These are phyloP conservation scores for Thaumetopoea pityocampa DNA, from an alignment of 1,140 invertebrate genomes.

Conservation along the genomic window DNA sequence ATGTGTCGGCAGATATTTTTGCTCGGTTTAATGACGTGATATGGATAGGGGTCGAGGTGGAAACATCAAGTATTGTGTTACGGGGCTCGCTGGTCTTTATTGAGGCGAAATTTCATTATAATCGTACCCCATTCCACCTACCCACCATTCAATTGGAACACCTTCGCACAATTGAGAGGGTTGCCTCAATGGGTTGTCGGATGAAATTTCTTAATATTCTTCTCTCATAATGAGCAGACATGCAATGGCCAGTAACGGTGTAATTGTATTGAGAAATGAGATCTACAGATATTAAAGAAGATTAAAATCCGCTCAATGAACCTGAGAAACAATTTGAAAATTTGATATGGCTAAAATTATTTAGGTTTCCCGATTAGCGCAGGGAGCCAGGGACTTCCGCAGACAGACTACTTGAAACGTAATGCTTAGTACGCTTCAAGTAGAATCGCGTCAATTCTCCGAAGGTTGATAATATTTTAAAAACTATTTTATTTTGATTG, in stretches of 20 bases:
- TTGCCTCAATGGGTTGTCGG: slow-evolving; percentile 69
- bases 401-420: no score
- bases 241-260: slow-evolving; percentile 69
- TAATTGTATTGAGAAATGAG: slow-evolving; percentile 67
- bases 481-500: no score
- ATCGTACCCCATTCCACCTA: slow-evolving; percentile 60
- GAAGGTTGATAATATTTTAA: no score
- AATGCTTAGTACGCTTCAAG: no score
- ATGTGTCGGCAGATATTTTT: slow-evolving; percentile 70
- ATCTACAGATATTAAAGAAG: slow-evolving; percentile 65
- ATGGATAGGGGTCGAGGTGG: slow-evolving; percentile 68
- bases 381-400: no score
- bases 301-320: slow-evolving; percentile 70
- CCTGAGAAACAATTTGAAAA: slow-evolving; percentile 37
- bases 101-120: slow-evolving; percentile 72
- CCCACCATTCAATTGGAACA: slow-evolving; percentile 72
- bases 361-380: no score
- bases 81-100: slow-evolving; percentile 68
- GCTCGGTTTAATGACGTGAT: slow-evolving; percentile 63
- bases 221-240: slow-evolving; percentile 64
- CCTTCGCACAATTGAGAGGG: slow-evolving; percentile 71
- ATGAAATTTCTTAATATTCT: slow-evolving; percentile 74
- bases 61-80: slow-evolving; percentile 73
- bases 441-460: no score
- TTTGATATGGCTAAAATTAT: no score